A percentile compares a stretch with the other conserved stretches of the same genome.
Conservation (phyloP, 2,888 invertebrate genomes). For the Lepidocyrtinus sp. region DNA sequence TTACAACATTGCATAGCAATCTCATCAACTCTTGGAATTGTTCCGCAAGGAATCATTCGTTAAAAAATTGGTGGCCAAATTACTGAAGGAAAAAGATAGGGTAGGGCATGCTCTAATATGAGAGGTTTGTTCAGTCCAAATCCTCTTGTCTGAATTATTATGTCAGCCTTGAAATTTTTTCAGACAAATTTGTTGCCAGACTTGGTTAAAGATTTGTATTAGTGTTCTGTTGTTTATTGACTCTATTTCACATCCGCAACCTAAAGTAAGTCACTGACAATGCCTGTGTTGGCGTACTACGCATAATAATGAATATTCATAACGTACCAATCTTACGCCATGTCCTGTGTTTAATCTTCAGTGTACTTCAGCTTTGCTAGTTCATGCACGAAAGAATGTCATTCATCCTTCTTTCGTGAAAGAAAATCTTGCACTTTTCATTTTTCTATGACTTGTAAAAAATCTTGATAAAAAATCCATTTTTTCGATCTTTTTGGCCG, state of each 20-base stretch:
- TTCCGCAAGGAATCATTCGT: conserved; percentile 5
- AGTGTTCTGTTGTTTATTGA: conserved; percentile 1
- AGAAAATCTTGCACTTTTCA: conserved; percentile 2
- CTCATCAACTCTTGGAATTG: neutral
- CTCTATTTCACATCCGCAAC: conserved; percentile 3
- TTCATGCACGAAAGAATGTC: conserved; percentile 4
- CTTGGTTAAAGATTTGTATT: neutral
- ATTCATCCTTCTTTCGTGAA: conserved; percentile 7
- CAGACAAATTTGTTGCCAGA: neutral
- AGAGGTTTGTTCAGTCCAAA: neutral
- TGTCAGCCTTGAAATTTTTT: neutral
- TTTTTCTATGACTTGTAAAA: conserved; percentile 2
- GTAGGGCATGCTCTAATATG: conserved; percentile 1
- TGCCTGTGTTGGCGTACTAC: neutral
- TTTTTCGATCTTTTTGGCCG: neutral
- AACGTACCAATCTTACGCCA: neutral
- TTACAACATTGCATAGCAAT: too few relatives aligned
- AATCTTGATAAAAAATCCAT: conserved; percentile 8
- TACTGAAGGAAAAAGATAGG: neutral
- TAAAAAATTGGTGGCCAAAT: neutral
- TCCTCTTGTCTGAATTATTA: neutral
- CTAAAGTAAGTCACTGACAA: neutral
- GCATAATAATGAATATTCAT: conserved; percentile 4
- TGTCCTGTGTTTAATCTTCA: neutral
- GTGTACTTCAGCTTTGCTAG: neutral